These are phyloP conservation scores for Emberiza fucata DNA, from an alignment of 2,113 vertebrate species.

Conservation along the genomic window DNA sequence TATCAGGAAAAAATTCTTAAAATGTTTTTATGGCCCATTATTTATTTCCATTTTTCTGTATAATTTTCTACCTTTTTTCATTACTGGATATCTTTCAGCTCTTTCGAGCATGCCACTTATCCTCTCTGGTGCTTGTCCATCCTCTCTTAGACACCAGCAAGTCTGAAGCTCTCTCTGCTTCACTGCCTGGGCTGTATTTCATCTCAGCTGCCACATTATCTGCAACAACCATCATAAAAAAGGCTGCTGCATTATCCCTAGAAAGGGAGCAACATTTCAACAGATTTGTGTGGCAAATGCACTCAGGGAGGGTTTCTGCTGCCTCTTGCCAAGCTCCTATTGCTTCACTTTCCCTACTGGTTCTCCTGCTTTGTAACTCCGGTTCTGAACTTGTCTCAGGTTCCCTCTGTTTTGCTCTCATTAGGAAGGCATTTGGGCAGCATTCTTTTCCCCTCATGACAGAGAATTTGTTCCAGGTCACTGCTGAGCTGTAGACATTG, in stretches of 20 bases:
- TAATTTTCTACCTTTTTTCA: background rate
- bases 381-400: background rate
- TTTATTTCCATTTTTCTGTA: background rate
- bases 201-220: background rate
- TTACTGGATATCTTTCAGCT: background rate
- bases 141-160: slow-evolving; percentile 5
- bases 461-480: slow-evolving; percentile 6
- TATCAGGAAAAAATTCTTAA: background rate
- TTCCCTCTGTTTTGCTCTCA: background rate
- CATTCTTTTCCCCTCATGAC: background rate
- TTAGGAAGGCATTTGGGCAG: background rate
- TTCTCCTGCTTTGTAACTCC: background rate
- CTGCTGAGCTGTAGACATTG: background rate
- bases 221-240: slow-evolving; percentile 10
- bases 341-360: background rate
- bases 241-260: background rate
- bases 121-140: background rate
- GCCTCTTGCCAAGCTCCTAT: background rate
- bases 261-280: background rate
- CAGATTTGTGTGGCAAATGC: background rate
- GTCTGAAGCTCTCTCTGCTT: slow-evolving; percentile 36
- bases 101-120: background rate
- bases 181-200: slow-evolving; percentile 10
- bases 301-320: background rate
- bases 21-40: background rate